Evolutionary conservation across 2,113 vertebrate genomes (phyloP).

Genomic region (Solea solea): DNA sequence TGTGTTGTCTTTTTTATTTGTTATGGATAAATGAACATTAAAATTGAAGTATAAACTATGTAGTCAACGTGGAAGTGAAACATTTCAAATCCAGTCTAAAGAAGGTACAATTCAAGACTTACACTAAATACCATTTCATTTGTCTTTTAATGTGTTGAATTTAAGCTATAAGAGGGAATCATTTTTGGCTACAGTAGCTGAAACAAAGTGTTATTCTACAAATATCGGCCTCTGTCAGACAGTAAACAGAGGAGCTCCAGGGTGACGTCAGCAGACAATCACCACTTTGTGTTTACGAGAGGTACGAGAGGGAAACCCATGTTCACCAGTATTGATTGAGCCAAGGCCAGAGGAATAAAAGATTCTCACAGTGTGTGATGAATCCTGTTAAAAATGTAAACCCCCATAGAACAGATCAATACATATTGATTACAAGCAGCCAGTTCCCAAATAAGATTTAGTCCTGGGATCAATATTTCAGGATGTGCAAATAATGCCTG

Average conservation of each 20-base stretch:
- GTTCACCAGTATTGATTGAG: slow-evolving; percentile 13
- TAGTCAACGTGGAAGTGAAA: no score
- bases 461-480: slow-evolving; percentile 12
- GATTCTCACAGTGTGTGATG: slow-evolving; percentile 13
- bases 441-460: slow-evolving; percentile 10
- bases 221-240: background rate
- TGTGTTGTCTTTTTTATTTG: no score
- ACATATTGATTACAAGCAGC: background rate
- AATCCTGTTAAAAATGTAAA: slow-evolving; percentile 25
- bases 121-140: background rate
- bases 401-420: slow-evolving; percentile 13
- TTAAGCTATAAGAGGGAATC: background rate
- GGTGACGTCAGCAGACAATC: background rate
- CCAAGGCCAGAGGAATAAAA: slow-evolving; percentile 9
- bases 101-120: no score
- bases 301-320: slow-evolving; percentile 2
- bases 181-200: background rate
- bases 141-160: background rate
- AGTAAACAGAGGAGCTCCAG: background rate
- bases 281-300: background rate
- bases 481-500: background rate
- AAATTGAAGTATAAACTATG: no score
- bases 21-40: no score
- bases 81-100: no score
- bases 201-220: slow-evolving; percentile 17